Percentiles rank a stretch among this genome's conserved stretches.
These are phyloP conservation scores for Phyllotreta striolata DNA, from an alignment of 2,888 invertebrate species.

Conservation along the genomic window DNA sequence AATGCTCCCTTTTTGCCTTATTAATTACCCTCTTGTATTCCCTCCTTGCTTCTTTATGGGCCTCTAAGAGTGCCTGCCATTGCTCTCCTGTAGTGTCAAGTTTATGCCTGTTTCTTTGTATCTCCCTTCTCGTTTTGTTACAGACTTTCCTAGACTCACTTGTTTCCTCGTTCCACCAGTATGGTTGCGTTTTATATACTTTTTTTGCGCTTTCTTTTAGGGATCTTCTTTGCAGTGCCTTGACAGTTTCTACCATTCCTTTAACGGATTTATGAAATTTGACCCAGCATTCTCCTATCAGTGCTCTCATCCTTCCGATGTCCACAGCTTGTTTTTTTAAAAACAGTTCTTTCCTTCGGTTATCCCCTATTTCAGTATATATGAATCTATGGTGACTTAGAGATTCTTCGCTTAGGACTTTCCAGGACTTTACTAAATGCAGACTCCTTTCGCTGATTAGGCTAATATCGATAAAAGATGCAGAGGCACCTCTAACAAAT, in stretches of 20 bases:
- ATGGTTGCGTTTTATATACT: neutral
- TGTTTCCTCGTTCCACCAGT: conserved; percentile 13
- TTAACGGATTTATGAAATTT: neutral
- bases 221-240: neutral
- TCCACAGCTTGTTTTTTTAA: conserved; percentile 1
- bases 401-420: neutral
- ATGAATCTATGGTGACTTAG: conserved; percentile 4
- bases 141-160: neutral
- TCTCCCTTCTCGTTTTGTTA: conserved; percentile 1
- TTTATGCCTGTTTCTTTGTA: neutral
- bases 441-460: neutral
- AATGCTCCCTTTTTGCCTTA: conserved; percentile 16
- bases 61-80: neutral
- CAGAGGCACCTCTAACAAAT: neutral
- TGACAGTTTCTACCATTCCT: neutral
- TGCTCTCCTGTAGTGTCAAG: neutral
- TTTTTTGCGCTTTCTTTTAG: neutral
- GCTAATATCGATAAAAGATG: conserved; percentile 7
- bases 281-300: conserved; percentile 3
- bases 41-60: conserved; percentile 1
- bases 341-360: neutral
- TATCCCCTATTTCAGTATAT: neutral
- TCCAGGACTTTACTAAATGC: neutral
- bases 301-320: no score
- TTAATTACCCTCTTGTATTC: conserved; percentile 6